Evolutionary conservation across 2,888 invertebrate genomes (phyloP).

Genomic region (Allygus modestus): DNA sequence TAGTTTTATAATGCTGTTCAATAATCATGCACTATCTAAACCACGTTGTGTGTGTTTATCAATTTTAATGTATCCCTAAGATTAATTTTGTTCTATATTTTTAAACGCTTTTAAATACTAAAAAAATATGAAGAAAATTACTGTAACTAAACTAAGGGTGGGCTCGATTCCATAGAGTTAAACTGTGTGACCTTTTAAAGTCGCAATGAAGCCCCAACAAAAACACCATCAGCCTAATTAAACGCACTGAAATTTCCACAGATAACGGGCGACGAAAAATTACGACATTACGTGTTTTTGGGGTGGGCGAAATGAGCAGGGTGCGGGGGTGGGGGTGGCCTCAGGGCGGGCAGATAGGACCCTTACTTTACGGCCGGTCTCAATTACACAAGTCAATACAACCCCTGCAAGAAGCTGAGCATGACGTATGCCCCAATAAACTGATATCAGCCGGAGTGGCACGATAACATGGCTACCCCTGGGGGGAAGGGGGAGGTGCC

Average conservation of each 20-base stretch:
- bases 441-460: conserved; percentile 44
- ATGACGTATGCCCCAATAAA: conserved; percentile 37
- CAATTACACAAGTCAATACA: conserved; percentile 58
- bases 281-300: conserved; percentile 23
- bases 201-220: not conserved
- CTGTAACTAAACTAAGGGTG: too few relatives aligned
- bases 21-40: too few relatives aligned
- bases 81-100: too few relatives aligned
- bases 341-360: conserved; percentile 19
- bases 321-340: not conserved
- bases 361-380: conserved; percentile 7
- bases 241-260: not conserved
- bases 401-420: conserved; percentile 40
- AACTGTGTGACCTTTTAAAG: not conserved
- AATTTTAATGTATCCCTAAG: too few relatives aligned
- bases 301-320: not conserved
- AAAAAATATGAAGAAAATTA: too few relatives aligned
- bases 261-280: conserved; percentile 16
- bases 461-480: conserved; percentile 57
- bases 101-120: too few relatives aligned
- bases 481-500: not conserved
- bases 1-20: too few relatives aligned
- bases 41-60: too few relatives aligned
- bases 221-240: not conserved
- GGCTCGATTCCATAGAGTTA: too few relatives aligned